Conservation (phyloP, 2,113 vertebrate species). For the Equus przewalskii region DNA sequence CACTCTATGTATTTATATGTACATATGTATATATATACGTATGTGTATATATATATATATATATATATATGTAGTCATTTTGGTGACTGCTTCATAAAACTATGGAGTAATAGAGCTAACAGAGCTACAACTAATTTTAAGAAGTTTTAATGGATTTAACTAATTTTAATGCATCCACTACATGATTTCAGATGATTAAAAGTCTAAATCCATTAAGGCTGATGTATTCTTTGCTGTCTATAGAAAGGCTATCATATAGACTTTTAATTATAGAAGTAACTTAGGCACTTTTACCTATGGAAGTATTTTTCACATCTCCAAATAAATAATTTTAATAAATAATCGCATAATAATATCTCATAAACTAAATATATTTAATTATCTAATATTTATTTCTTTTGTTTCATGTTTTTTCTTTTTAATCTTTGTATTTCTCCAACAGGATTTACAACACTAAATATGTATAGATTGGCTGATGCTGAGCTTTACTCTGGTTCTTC, state of each 20-base stretch:
- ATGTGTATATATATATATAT: too few relatives aligned
- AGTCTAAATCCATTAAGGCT: background rate
- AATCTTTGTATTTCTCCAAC: background rate
- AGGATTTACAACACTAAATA: background rate
- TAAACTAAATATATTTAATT: background rate
- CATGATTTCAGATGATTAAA: background rate
- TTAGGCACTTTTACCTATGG: background rate
- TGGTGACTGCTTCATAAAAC: background rate
- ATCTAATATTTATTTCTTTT: background rate
- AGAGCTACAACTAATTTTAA: conserved; percentile 11
- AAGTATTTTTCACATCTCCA: background rate
- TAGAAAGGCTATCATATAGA: background rate
- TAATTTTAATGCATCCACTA: background rate
- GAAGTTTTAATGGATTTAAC: background rate
- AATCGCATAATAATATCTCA: background rate
- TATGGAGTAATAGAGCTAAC: background rate
- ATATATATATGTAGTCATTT: background rate
- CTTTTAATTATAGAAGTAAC: background rate
- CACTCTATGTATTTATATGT: too few relatives aligned
- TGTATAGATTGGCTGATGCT: background rate
- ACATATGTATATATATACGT: background rate
- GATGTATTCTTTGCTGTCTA: background rate
- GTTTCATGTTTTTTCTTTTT: background rate
- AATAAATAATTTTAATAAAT: conserved; percentile 5
- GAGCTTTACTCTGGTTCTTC: background rate